These are phyloP conservation scores for Scaptomyza graminum DNA, from an alignment of 1,140 invertebrate species.

Conservation along the genomic window DNA sequence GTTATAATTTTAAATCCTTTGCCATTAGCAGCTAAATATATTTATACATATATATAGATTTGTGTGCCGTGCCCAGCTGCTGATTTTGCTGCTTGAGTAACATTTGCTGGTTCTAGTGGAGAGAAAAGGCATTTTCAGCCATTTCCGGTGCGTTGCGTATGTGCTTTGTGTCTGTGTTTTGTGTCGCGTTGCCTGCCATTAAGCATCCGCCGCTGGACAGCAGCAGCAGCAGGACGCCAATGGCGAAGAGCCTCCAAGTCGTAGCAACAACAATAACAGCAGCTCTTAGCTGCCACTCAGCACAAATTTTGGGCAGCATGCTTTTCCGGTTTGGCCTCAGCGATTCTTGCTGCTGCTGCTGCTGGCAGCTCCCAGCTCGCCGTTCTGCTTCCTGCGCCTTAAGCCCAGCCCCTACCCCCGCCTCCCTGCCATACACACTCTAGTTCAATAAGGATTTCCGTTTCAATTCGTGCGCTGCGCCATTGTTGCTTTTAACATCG, in stretches of 20 bases:
- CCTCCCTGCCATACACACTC: conserved; percentile 29
- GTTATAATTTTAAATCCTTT: conserved; percentile 4
- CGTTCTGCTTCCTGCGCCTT: conserved; percentile 35
- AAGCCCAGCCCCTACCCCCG: conserved; percentile 21
- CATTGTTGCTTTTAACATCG: conserved; percentile 39
- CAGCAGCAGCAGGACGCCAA: not conserved
- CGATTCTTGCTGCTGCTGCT: conserved; percentile 4
- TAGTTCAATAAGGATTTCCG: conserved; percentile 82
- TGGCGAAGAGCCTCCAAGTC: conserved; percentile 1
- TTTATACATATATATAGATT: not conserved
- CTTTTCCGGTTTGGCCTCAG: conserved; percentile 69
- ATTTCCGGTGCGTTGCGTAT: conserved; percentile 57
- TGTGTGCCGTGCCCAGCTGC: not conserved
- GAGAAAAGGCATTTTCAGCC: conserved; percentile 58
- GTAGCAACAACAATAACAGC: conserved; percentile 39
- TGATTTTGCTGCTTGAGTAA: conserved; percentile 24
- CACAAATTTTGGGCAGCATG: conserved; percentile 77
- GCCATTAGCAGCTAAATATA: not conserved
- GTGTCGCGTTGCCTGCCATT: conserved; percentile 75
- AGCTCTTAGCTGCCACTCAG: conserved; percentile 68
- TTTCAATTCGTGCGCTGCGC: conserved; percentile 77
- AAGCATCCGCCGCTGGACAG: conserved; percentile 69
- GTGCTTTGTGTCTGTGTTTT: conserved; percentile 43
- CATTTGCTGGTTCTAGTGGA: conserved; percentile 25
- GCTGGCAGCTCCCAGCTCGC: not conserved